Percentiles rank a stretch among this genome's conserved stretches.
Evolutionary conservation across 2,888 invertebrate species (phyloP).

Genomic region (Drosophila emarginata): DNA sequence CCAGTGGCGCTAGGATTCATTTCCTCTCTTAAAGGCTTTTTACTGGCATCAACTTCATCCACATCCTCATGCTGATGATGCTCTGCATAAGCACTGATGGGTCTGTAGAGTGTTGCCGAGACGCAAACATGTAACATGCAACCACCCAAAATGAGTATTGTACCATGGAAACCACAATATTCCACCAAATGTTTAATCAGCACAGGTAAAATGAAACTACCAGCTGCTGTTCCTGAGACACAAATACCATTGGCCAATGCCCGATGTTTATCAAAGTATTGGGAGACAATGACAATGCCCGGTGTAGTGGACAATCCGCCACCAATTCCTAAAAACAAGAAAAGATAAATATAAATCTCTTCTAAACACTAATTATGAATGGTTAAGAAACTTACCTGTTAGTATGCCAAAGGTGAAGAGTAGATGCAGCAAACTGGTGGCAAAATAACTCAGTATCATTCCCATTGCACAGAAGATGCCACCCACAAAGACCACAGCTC

Average conservation of each 20-base stretch:
- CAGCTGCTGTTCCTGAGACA: conserved; percentile 91
- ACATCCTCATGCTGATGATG: conserved; percentile 45
- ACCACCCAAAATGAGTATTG: conserved; percentile 87
- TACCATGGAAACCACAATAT: conserved; percentile 89
- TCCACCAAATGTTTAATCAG: conserved; percentile 88
- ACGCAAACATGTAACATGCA: conserved; percentile 90
- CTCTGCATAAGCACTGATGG: conserved; percentile 80
- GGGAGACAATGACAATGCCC: conserved; percentile 90
- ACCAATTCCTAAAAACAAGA: conserved; percentile 85
- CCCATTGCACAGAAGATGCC: conserved; percentile 89
- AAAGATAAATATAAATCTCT: neutral
- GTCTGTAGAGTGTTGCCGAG: conserved; percentile 87
- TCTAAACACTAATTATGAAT: too few species aligned
- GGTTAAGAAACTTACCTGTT: conserved; percentile 84
- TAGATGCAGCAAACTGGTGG: conserved; percentile 87
- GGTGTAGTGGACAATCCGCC: conserved; percentile 91
- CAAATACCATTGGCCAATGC: conserved; percentile 91
- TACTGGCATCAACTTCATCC: conserved; percentile 53
- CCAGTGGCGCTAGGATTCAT: conserved; percentile 80
- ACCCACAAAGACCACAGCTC: conserved; percentile 88
- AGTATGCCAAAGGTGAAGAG: conserved; percentile 88
- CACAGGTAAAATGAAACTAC: conserved; percentile 90
- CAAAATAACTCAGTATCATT: conserved; percentile 87
- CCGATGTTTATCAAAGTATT: conserved; percentile 90
- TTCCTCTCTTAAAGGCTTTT: conserved; percentile 73